phyloP scores from a whole-genome alignment of 2,113 vertebrate genomes.

The Ceyx cyanopectus region DNA sequence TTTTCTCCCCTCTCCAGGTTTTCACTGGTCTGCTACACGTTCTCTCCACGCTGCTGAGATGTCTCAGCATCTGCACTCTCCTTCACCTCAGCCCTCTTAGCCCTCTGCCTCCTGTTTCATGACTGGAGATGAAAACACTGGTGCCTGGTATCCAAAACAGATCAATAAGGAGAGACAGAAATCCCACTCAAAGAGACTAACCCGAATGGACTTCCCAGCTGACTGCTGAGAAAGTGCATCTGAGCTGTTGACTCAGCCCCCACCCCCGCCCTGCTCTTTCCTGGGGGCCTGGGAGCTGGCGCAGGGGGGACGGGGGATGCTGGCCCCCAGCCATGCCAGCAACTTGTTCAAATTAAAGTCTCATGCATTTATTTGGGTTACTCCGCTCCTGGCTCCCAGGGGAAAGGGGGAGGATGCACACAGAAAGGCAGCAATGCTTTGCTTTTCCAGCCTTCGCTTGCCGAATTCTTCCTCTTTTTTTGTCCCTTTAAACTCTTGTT shows the following conservation, averaged over 20 bases:
- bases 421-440: background rate
- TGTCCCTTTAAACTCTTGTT: background rate
- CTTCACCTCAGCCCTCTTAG: background rate
- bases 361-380: background rate
- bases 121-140: background rate
- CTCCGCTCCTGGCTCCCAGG: background rate
- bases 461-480: background rate
- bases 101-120: background rate
- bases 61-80: background rate
- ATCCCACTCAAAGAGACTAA: background rate
- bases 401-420: background rate
- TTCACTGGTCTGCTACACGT: accelerated
- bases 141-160: background rate
- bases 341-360: background rate
- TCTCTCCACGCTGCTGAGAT: accelerated
- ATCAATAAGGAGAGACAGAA: background rate
- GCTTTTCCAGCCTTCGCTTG: background rate
- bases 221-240: background rate
- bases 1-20: background rate
- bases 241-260: background rate
- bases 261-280: background rate
- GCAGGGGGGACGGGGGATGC: background rate
- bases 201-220: background rate
- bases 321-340: background rate
- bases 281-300: background rate